phyloP scores from a whole-genome alignment of 2,797 vertebrate genomes.

The Poeciliopsis turneri region DNA sequence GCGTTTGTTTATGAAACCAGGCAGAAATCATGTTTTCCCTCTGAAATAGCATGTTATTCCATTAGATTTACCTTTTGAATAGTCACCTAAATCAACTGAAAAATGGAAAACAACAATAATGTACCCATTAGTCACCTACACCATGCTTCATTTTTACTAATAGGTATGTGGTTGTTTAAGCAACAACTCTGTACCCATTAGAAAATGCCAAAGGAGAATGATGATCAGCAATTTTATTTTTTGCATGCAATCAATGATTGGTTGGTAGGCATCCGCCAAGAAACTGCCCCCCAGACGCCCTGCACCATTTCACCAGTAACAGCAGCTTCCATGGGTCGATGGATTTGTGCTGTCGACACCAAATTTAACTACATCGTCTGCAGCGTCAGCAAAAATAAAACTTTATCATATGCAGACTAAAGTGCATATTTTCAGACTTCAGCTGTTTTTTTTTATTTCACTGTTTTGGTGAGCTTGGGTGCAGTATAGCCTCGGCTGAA shows the following conservation, averaged over 20 bases:
- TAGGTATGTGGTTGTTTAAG: background rate
- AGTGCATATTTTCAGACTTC: background rate
- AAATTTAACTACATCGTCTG: constrained; percentile 1
- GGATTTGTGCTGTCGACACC: background rate
- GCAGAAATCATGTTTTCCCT: background rate
- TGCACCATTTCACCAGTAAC: background rate
- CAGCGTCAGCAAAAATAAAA: constrained; percentile 2
- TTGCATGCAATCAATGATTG: background rate
- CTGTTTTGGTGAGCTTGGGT: background rate
- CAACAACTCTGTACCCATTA: background rate
- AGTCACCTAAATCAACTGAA: background rate
- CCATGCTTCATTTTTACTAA: background rate
- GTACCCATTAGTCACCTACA: constrained; percentile 1
- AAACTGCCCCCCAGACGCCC: background rate
- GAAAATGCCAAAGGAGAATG: background rate
- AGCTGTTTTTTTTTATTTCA: background rate
- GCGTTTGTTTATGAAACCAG: background rate
- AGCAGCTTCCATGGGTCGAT: background rate
- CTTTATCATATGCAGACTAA: background rate
- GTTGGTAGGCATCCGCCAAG: background rate
- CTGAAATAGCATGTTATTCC: background rate
- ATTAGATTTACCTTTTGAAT: background rate
- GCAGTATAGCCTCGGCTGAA: background rate
- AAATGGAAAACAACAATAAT: constrained; percentile 5
- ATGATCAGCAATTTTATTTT: background rate